Base-by-base conservation (phyloP, 2,113 vertebrate genomes). In the Speoplatyrhinus poulsoni region DNA sequence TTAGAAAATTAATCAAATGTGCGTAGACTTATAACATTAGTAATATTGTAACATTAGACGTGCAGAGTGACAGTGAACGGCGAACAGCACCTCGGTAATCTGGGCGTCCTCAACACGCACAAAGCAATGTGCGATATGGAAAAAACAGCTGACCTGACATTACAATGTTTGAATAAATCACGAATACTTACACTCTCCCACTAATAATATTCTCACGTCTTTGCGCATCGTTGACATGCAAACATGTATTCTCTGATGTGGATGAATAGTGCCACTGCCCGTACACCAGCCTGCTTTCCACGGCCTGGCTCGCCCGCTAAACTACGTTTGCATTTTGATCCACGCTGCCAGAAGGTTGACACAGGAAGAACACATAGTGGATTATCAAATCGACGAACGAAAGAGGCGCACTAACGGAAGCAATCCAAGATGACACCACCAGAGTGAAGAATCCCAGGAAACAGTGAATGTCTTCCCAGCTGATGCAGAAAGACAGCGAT, bases 191-290 rank as follows among this genome's bases (percentile, higher is more conserved):
- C 96, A 94, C 89, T 98, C 96, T 78, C 96, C 96, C 88, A 98
- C 95, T 46, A 98, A 88, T 69, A 98, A 89, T 79, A 98, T 98
- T 92, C 96, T 91, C 88, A 98, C 96, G 92, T 98, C 96, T 78
- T 98, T 98, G 92, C 95, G 94, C 96, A 98, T 98, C 83, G 77
- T 78, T 15, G 49, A 69, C 47, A 63, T 70, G 54, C 65, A 59
- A 73, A 73, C 88, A 88, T 90, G 54, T 79, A 92, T 67, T 72
- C 75, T 66, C 73, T 56, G 7, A 62, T 70, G 59, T 6, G 75
- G 80, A 53, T 73, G 80, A 64, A 66, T 70, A 79, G 17, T 26
- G 26, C 26, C 26, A 3, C 26, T 26, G 26, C 26, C 26, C 26
- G 12, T 47, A 68, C 49, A 60, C 55, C 84, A 47, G 77, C 46